Evolutionary conservation across 1,140 invertebrate genomes (phyloP).

Genomic region (Polypedilum pembai): DNA sequence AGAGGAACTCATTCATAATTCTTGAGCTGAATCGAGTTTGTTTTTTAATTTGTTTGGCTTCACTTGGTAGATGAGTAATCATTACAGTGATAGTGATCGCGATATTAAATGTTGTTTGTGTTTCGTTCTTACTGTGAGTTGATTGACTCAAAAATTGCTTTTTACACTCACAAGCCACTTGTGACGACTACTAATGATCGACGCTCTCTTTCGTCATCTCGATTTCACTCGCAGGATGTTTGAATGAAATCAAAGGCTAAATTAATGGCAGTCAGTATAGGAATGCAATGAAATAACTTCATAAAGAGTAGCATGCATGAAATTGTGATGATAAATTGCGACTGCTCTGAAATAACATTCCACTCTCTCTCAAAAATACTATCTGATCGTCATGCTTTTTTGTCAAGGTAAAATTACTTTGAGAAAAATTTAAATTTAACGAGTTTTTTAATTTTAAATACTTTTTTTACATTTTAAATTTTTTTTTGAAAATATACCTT

Average conservation of each 20-base stretch:
- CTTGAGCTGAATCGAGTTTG: not conserved
- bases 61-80: not conserved
- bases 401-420: too few species aligned
- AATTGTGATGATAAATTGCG: not conserved
- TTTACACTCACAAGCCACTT: not conserved
- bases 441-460: too few species aligned
- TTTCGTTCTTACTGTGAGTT: not conserved
- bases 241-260: conserved; percentile 10
- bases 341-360: not conserved
- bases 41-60: too few species aligned
- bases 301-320: not conserved
- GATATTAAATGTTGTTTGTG: not conserved
- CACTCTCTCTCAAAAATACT: not conserved
- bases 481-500: too few species aligned
- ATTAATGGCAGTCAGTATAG: not conserved
- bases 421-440: too few species aligned
- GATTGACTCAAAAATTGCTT: conserved; percentile 18
- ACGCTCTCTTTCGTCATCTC: not conserved
- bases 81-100: conserved; percentile 6
- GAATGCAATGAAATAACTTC: conserved; percentile 7
- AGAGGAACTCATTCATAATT: conserved; percentile 26
- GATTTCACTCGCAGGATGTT: not conserved
- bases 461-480: too few species aligned
- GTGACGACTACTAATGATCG: not conserved
- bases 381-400: too few species aligned